These are phyloP conservation scores for Erebia ligea DNA, from an alignment of 2,888 invertebrate species.

Conservation along the genomic window DNA sequence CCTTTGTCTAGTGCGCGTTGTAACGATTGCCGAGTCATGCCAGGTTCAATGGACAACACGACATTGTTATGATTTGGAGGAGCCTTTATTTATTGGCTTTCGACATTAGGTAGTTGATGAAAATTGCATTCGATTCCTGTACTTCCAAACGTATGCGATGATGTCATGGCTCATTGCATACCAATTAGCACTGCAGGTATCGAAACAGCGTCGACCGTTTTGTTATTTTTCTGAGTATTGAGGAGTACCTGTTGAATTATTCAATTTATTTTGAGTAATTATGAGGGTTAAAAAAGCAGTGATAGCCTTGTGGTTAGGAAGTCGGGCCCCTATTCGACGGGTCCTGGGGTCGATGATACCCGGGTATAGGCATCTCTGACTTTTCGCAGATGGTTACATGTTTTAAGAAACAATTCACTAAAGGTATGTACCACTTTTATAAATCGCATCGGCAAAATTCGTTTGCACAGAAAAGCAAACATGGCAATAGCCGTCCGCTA, in stretches of 20 bases:
- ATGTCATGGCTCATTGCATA: conserved; percentile 31
- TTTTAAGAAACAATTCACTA: too few species aligned
- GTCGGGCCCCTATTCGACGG: too few species aligned
- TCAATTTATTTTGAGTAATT: not conserved
- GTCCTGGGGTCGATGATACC: too few species aligned
- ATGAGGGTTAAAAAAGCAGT: not conserved
- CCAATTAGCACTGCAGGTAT: conserved; percentile 30
- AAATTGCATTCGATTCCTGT: conserved; percentile 24
- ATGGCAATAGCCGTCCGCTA: too few species aligned
- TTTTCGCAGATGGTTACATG: too few species aligned
- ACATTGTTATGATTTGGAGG: conserved; percentile 29
- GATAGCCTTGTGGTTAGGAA: conserved; percentile 1
- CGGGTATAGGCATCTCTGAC: too few species aligned
- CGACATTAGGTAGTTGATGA: conserved; percentile 12
- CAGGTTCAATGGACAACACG: conserved; percentile 32
- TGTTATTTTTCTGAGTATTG: not conserved
- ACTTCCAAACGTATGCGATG: conserved; percentile 18
- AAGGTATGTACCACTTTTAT: too few species aligned
- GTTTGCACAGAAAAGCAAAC: too few species aligned
- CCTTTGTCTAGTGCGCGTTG: conserved; percentile 8
- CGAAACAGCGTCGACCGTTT: conserved; percentile 6
- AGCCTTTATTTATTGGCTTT: conserved; percentile 15
- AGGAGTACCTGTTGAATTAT: not conserved
- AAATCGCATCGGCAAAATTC: too few species aligned
- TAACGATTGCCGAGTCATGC: conserved; percentile 1